Evolutionary conservation across 1,140 invertebrate genomes (phyloP).

Genomic region (Megathymus violae): DNA sequence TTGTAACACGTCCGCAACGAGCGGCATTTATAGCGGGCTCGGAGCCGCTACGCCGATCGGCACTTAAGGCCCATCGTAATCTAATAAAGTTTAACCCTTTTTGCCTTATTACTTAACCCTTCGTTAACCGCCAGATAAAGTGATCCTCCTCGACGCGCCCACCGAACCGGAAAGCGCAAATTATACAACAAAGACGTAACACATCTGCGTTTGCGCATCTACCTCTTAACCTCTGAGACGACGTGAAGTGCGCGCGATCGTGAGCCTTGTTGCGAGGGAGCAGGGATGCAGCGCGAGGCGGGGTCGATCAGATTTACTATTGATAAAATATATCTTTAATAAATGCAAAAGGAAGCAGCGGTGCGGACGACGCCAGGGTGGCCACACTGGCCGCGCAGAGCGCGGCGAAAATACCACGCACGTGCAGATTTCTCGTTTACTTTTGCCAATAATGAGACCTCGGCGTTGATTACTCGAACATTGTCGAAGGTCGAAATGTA

Average conservation of each 20-base stretch:
- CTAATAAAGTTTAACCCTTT: conserved; percentile 57
- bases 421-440: no score
- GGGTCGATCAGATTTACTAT: conserved; percentile 65
- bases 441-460: not conserved
- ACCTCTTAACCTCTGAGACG: conserved; percentile 34
- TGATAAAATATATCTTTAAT: conserved; percentile 79
- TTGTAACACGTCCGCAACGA: conserved; percentile 15
- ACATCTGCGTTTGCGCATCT: conserved; percentile 71
- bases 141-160: conserved; percentile 74
- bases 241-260: conserved; percentile 29
- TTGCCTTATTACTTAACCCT: conserved; percentile 33
- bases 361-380: conserved; percentile 61
- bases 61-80: conserved; percentile 49
- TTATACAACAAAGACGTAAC: conserved; percentile 80
- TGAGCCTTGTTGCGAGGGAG: conserved; percentile 42
- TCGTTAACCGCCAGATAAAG: conserved; percentile 43
- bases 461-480: not conserved
- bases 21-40: not conserved
- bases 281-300: conserved; percentile 35
- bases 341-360: conserved; percentile 71
- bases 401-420: no score
- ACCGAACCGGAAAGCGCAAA: conserved; percentile 80
- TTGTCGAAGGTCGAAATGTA: not conserved
- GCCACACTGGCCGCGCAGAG: no score
- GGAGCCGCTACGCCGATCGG: conserved; percentile 8